Evolutionary conservation across 2,797 vertebrate species (phyloP).

Genomic region (Coluber constrictor): DNA sequence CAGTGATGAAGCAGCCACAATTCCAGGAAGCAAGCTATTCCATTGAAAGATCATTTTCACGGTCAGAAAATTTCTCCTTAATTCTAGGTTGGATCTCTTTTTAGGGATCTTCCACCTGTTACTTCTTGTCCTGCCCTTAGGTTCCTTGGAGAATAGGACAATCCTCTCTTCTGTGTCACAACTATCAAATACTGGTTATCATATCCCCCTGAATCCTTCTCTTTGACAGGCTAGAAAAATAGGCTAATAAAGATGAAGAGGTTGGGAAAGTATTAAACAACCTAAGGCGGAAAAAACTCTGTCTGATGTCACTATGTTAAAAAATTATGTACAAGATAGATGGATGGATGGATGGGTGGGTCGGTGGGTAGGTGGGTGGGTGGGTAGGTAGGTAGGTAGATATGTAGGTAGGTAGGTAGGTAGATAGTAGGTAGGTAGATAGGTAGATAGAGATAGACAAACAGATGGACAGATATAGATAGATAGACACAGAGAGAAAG

Average conservation of each 20-base stretch:
- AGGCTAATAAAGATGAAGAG: neutral
- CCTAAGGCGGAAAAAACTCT: neutral
- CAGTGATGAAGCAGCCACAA: neutral
- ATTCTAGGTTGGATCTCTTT: neutral
- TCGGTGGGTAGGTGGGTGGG: too few relatives aligned
- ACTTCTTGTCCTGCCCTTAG: neutral
- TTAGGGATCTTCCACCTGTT: neutral
- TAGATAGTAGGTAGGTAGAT: too few relatives aligned
- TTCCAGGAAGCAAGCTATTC: neutral
- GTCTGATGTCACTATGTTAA: neutral
- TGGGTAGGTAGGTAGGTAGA: too few relatives aligned
- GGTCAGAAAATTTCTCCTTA: neutral
- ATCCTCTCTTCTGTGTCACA: neutral
- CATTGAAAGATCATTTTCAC: neutral
- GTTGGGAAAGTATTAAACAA: conserved; percentile 22
- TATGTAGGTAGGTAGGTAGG: too few relatives aligned
- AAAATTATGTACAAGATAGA: neutral
- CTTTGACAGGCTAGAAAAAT: neutral
- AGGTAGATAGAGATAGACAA: too few relatives aligned
- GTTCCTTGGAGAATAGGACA: neutral
- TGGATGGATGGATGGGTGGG: too few relatives aligned
- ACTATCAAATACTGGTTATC: neutral
- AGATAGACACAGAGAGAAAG: too few relatives aligned
- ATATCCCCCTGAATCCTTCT: neutral
- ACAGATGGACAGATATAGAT: too few relatives aligned